phyloP scores from a whole-genome alignment of 2,888 invertebrate genomes.

The Cheilosia vernalis region DNA sequence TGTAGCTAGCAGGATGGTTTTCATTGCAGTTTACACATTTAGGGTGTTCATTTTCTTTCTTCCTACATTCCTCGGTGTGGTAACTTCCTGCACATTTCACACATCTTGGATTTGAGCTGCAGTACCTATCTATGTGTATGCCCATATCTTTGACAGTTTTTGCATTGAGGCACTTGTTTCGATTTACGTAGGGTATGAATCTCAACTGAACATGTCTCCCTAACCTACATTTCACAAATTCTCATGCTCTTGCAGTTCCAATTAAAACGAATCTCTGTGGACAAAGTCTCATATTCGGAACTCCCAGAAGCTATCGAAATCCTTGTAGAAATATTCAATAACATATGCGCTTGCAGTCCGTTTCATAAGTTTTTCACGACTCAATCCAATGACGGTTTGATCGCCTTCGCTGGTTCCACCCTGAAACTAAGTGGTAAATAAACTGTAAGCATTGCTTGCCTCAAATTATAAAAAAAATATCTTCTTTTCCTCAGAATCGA shows the following conservation, averaged over 20 bases:
- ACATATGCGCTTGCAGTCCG: slow-evolving; percentile 76
- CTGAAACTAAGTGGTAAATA: slow-evolving; percentile 77
- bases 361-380: slow-evolving; percentile 78
- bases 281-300: slow-evolving; percentile 76
- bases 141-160: no score
- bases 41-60: no score
- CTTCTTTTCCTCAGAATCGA: slow-evolving; percentile 20
- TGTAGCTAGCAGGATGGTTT: no score
- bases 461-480: not conserved
- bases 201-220: not conserved
- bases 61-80: no score
- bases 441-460: not conserved
- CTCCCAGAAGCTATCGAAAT: slow-evolving; percentile 77
- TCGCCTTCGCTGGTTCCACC: slow-evolving; percentile 77
- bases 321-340: slow-evolving; percentile 76
- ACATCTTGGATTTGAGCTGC: no score
- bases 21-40: no score
- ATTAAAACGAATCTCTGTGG: slow-evolving; percentile 77
- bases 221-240: not conserved
- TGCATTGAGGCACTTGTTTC: no score
- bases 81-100: no score
- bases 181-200: no score
- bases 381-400: slow-evolving; percentile 79
- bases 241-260: slow-evolving; percentile 77
- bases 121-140: no score